These are phyloP conservation scores for Gymnothorax reevesii DNA, from an alignment of 2,797 vertebrate species.

Conservation along the genomic window DNA sequence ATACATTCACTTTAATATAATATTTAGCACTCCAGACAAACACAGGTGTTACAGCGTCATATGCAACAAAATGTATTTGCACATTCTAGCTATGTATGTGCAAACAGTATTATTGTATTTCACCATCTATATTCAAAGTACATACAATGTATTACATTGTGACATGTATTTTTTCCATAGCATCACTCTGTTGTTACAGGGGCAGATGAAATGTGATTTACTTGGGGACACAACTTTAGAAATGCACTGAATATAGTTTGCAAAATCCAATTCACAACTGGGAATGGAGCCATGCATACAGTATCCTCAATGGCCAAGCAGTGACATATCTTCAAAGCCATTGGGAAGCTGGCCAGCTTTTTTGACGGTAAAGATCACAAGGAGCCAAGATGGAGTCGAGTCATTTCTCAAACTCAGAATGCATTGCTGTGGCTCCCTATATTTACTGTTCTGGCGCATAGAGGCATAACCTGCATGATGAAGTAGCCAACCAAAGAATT, in stretches of 20 bases:
- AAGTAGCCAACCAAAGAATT: not conserved
- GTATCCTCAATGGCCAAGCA: not conserved
- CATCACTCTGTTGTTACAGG: not conserved
- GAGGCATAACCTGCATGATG: not conserved
- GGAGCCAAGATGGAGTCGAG: not conserved
- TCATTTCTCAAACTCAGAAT: not conserved
- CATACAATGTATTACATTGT: not conserved
- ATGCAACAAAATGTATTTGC: not conserved
- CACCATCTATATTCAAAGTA: not conserved
- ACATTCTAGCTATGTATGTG: not conserved
- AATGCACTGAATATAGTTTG: not conserved
- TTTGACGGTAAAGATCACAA: not conserved
- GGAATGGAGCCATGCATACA: not conserved
- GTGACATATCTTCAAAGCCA: not conserved
- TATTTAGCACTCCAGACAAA: not conserved
- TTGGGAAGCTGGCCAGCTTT: slow-evolving; percentile 5
- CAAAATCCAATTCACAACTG: not conserved
- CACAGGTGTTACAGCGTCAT: not conserved
- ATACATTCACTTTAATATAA: not conserved
- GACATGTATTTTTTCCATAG: no score
- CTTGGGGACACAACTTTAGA: not conserved
- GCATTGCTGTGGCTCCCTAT: not conserved
- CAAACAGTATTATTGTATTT: not conserved
- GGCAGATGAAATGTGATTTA: not conserved
- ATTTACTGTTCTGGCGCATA: not conserved